Evolutionary conservation across 2,888 invertebrate species (phyloP).

Genomic region (Agrilus biguttatus): DNA sequence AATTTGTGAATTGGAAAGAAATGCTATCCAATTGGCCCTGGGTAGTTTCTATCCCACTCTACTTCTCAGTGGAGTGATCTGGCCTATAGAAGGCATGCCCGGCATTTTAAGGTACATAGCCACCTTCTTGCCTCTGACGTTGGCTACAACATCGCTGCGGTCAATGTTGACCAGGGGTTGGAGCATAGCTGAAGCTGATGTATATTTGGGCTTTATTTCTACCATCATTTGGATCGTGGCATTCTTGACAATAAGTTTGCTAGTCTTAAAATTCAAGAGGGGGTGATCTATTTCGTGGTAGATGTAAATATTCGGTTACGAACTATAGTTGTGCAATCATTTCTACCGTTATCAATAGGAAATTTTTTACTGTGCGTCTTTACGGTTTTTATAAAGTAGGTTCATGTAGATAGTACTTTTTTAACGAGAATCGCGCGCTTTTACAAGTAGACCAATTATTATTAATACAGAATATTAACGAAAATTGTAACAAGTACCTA

Average conservation of each 20-base stretch:
- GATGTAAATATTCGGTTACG: no score
- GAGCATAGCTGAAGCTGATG: slow-evolving; percentile 64
- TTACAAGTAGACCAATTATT: no score
- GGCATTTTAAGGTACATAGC: slow-evolving; percentile 63
- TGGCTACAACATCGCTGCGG: slow-evolving; percentile 83
- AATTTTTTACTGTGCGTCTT: no score
- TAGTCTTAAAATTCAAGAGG: slow-evolving; percentile 68
- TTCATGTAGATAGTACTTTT: no score
- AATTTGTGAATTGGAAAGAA: slow-evolving; percentile 79
- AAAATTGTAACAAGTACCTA: no score
- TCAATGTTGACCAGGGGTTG: slow-evolving; percentile 81
- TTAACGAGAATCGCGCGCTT: no score
- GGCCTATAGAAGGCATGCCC: slow-evolving; percentile 96
- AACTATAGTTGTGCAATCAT: no score
- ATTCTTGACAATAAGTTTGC: slow-evolving; percentile 64
- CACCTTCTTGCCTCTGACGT: slow-evolving; percentile 69
- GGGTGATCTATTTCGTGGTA: slow-evolving; percentile 36
- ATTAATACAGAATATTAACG: no score
- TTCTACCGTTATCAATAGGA: no score
- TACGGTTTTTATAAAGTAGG: no score
- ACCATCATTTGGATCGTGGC: slow-evolving; percentile 75
- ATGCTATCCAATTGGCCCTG: slow-evolving; percentile 83
- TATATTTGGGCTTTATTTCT: slow-evolving; percentile 77
- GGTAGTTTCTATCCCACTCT: slow-evolving; percentile 93
- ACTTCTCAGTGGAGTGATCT: slow-evolving; percentile 84